Base-by-base conservation (phyloP, 37 sponge, comb jelly and placozoan species). In the Agelas oroides region DNA sequence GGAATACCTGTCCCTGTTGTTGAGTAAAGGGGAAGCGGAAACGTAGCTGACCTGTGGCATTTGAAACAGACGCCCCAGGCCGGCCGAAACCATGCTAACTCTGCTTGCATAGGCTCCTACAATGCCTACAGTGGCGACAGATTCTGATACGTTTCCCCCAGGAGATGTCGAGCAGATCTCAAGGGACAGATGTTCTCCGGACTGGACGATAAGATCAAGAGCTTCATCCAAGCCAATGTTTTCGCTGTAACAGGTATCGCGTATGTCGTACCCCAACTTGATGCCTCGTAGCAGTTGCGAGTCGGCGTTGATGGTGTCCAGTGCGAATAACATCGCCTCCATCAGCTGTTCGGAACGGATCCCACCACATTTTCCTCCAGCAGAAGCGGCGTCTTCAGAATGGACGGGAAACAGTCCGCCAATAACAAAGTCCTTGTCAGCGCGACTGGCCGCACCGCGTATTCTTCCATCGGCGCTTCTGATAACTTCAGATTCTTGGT, bases 341-440 rank as follows among this genome's bases (percentile, higher is more conserved):
- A 95, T 85, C 5, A 91, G 20, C 1, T 79, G 69, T 53, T 12
- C 28, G 46, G 46, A 46, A 15, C 71, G 27, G 8, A 63, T 16
- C 1, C 63, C 56, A 56, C 74, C 78, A 41, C 59, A 64, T 11
- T 60, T 30, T 1, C 74, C 59, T 20, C 62, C 62, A 14, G 2
- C 30, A 46, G 46, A 46, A 46, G 46, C 46, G 46, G 46, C 6
- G 20, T 21, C 27, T 24, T 76, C 16, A 27, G 54, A 69, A 21
- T 90, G 84, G 53, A 90, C 66, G 63, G 94, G 94, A 38, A 94
- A 94, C 32, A 94, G 81, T 53, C 94, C 94, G 6, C 91, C 94
- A 23, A 94, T 30, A 14, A 82, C 75, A 40, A 94, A 71, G 40
- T 93, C 94, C 46, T 46, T 46, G 46, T 8, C 46, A 8, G 46